Base-by-base conservation (phyloP, 2,113 vertebrate genomes). In the Saccopteryx bilineata region DNA sequence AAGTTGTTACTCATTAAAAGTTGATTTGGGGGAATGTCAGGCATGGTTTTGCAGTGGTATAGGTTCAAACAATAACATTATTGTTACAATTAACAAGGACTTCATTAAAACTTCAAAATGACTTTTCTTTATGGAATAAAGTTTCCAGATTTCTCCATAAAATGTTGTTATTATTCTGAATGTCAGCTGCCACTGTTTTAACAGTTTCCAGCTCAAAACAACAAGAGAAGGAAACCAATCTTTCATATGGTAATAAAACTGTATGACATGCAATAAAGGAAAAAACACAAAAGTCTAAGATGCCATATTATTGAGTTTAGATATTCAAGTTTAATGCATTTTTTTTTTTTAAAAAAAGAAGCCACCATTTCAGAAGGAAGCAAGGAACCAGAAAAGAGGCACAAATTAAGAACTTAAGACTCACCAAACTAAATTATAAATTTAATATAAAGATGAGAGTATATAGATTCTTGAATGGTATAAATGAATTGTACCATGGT, bases 61-160 rank as follows among this genome's bases (percentile, higher is more conserved):
- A 89, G 79, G 52, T 91, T 87, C 56, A 82, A 94, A 80, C 63
- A 93, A 63, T 61, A 95, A 60, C 63, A 52, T 97, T 93, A 96
- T 96, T 96, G 80, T 7, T 46, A 54, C 90, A 93, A 96, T 84
- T 96, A 83, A 97, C 87, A 48, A 75, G 4, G 66, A 50, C 15
- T 56, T 95, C 84, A 96, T 93, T 96, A 93, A 96, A 95, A 80
- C 83, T 71, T 95, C 86, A 85, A 65, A 93, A 96, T 87, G 91
- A 74, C 60, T 93, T 96, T 76, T 86, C 52, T 94, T 94, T 28
- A 39, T 72, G 60, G 60, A 95, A 76, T 94, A 88, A 91, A 83
- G 65, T 18, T 92, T 87, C 46, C 71, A 61, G 81, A 76, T 56
- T 89, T 96, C 90, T 96, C 79, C 61, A 85, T 72, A 94, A 96